Base-by-base conservation (phyloP, 2,888 invertebrate species). In the Camptogramma bilineatum region DNA sequence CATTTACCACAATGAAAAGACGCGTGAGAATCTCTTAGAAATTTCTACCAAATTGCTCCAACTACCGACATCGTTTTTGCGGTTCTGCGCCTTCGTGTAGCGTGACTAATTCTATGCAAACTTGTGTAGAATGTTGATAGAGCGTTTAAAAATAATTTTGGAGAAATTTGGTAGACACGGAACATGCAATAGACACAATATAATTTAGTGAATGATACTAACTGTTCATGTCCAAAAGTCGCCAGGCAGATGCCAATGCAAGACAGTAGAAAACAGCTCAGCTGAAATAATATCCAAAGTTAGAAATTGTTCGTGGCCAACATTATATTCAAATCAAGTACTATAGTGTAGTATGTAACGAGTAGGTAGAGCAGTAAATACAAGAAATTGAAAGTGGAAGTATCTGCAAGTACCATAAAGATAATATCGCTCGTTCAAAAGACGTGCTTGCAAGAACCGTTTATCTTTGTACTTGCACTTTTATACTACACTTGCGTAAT, bases 141-240 rank as follows among this genome's bases (percentile, higher is more conserved):
- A 44, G 16, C 42, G 21, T 10, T 34, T 13, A 46, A 9, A 47
- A 44, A 17, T 17, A n/a, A 24, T 34, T 54, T 73, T 62, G 74
- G 66, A 70, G 66, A 69, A 68, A 68, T 67, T 66, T 67, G 64
- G 69, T 73, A 48, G 31, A 17, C 0, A 52, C 18, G 13, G 9
- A 16, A 13, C 13, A 72, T 68, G 70, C 73, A 18, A 19, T 56
- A 42, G 10, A 39, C 34, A 39, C 34, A 52, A n/a, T 52, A 53
- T 42, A 59, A 57, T 18, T 18, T 53, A 39, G 44, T 39, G 34
- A 47, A 24, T 67, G 73, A 86, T 91, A 93, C 93, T 92, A 85
- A 93, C 93, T 92, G 92, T 88, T 92, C 90, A 82, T 84, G 80
- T 82, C 92, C 92, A 83, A 93, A 93, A 84, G 93, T 93, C 85